phyloP scores from a whole-genome alignment of 2,797 vertebrate genomes.

The Sandelia bainsii region DNA sequence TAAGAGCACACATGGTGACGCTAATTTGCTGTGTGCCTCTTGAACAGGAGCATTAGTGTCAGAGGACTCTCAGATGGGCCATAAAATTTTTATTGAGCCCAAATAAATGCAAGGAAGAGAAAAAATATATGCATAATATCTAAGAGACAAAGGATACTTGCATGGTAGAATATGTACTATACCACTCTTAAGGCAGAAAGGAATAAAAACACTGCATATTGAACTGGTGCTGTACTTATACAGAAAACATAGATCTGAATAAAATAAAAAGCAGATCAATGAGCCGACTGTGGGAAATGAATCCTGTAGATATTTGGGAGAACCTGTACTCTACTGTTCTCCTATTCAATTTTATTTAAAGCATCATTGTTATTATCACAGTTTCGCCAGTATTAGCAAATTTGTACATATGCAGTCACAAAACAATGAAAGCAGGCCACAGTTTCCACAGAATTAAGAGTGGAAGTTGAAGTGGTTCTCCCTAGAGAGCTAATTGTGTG shows the following conservation, averaged over 20 bases:
- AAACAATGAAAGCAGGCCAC: conserved; percentile 34
- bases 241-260: conserved; percentile 9
- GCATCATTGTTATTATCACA: conserved; percentile 11
- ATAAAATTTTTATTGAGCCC: conserved; percentile 50
- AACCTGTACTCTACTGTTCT: conserved; percentile 9
- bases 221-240: conserved; percentile 4
- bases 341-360: conserved; percentile 28
- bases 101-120: conserved; percentile 30
- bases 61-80: conserved; percentile 34
- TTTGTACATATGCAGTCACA: conserved; percentile 12
- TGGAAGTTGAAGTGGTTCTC: conserved; percentile 46
- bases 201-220: not conserved
- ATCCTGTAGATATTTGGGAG: conserved; percentile 29
- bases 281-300: conserved; percentile 31
- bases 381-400: conserved; percentile 28
- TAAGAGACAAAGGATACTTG: conserved; percentile 18
- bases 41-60: conserved; percentile 26
- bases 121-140: conserved; percentile 21
- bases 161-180: not conserved
- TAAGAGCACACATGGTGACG: conserved; percentile 19
- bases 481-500: conserved; percentile 68
- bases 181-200: not conserved
- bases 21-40: conserved; percentile 13
- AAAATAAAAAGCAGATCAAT: conserved; percentile 13
- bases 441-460: conserved; percentile 41